Evolutionary conservation across 1,140 invertebrate species (phyloP), one percentile per base, ranked within the genome.

Genomic region (Condylostylus longicornis): DNA sequence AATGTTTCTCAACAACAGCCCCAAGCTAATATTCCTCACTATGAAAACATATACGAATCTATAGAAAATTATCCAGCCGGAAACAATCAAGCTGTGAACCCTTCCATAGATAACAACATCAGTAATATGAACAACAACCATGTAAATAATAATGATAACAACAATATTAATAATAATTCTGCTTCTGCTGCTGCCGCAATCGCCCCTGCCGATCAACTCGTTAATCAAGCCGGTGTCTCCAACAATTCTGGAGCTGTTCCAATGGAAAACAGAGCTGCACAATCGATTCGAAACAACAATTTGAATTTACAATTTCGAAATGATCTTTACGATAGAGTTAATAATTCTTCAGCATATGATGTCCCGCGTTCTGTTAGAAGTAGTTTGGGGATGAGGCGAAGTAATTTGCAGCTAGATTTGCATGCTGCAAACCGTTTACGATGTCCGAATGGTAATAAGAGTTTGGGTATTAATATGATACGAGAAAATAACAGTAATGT

Each of bases 1-100:
- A 14, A 38, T 42, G 44, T 29, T 8, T 28, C 44, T 28, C 37
- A 42, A 40, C 35, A 35, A 37, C 48, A 48, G 30, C 46, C 45
- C 30, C 38, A 39, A 17, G 36, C 36, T 18, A 55, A 54, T 50
- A 54, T 58, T 56, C 54, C 51, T 44, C 58, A 61, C 41, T 62
- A 62, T 42, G 66, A 68, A 42, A 68, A 68, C 43, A 63, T 67
- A 32, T 64, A 65, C 48, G 63, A 62, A 40, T 49, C 61, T 13
- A 58, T 66, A 45, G 54, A 58, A 19, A 54, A 53, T 43, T 51
- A 51, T 25, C 47, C 43, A 43, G 54, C 51, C 20, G 49, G 41
- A 18, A 42, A 46, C 41, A 46, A 50, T 42, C 47, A 46, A 41
- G 42, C 32, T 39, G 37, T n/a, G n/a, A n/a, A n/a, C n/a, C n/a